Conservation (phyloP, 2,888 invertebrate species). For the Dysmachus trigonus region DNA sequence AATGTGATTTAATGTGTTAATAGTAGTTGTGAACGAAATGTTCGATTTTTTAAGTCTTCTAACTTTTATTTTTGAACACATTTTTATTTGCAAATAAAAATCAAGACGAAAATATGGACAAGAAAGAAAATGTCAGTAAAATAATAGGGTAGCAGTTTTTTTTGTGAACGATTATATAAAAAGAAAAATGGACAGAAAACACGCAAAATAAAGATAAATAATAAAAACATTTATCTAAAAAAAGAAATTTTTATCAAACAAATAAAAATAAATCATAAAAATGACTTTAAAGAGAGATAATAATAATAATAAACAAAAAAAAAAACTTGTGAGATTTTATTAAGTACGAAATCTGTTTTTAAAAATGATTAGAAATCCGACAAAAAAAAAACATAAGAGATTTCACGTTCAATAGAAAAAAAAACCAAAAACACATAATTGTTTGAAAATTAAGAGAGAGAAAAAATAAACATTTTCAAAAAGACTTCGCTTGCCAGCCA, state of each 20-base stretch:
- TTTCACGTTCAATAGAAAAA: background rate
- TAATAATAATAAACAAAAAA: too few species aligned
- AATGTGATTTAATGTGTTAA: conserved; percentile 30
- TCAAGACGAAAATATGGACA: background rate
- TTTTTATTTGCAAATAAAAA: conserved; percentile 27
- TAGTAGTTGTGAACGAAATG: background rate
- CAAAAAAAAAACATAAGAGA: background rate
- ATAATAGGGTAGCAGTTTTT: background rate
- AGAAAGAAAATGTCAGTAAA: background rate
- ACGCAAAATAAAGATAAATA: background rate
- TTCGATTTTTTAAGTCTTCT: conserved; percentile 1
- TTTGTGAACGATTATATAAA: conserved; percentile 5
- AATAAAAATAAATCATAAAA: background rate
- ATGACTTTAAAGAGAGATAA: background rate
- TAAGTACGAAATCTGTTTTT: background rate
- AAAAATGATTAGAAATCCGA: background rate
- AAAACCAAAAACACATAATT: background rate
- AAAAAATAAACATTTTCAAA: background rate
- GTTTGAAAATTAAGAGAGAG: background rate
- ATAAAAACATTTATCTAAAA: background rate
- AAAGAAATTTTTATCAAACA: conserved; percentile 6
- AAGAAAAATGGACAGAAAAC: background rate
- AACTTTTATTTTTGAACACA: conserved; percentile 29
- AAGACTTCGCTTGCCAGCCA: conserved; percentile 8
- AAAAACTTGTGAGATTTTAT: conserved; percentile 26